These are phyloP conservation scores for Sphyrna mokarran DNA, from an alignment of 2,113 vertebrate species.

Conservation along the genomic window DNA sequence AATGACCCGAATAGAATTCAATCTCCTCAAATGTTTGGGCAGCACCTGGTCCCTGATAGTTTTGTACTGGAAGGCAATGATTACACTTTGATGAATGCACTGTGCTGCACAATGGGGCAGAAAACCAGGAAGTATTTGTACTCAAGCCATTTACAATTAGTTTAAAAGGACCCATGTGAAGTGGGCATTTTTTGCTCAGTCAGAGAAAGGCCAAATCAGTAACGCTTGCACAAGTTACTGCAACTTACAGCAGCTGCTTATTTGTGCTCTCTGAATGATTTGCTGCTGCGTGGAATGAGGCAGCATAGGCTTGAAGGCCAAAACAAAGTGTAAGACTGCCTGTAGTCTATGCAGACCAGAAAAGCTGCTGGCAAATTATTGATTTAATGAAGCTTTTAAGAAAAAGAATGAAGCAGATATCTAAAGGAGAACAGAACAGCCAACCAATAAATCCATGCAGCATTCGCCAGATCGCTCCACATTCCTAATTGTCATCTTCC, in stretches of 20 bases:
- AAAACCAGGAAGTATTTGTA: neutral
- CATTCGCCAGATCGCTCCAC: neutral
- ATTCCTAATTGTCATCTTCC: neutral
- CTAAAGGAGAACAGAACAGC: neutral
- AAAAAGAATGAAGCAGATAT: neutral
- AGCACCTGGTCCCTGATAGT: neutral
- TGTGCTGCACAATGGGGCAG: neutral
- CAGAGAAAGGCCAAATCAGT: neutral
- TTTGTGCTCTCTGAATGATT: neutral
- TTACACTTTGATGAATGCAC: neutral
- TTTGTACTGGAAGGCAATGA: slow-evolving; percentile 16
- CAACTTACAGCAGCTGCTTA: neutral
- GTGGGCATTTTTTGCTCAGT: neutral
- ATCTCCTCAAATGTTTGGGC: neutral
- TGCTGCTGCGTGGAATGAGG: neutral
- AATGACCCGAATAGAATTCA: neutral
- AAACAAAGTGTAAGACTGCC: neutral
- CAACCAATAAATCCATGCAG: neutral
- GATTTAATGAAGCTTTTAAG: neutral
- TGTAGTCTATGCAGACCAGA: neutral
- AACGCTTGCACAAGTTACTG: neutral
- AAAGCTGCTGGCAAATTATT: neutral
- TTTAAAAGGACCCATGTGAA: neutral
- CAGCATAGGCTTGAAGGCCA: neutral
- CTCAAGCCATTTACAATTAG: neutral